phyloP scores from a whole-genome alignment of 2,113 vertebrate genomes.

The Rhombomys opimus region DNA sequence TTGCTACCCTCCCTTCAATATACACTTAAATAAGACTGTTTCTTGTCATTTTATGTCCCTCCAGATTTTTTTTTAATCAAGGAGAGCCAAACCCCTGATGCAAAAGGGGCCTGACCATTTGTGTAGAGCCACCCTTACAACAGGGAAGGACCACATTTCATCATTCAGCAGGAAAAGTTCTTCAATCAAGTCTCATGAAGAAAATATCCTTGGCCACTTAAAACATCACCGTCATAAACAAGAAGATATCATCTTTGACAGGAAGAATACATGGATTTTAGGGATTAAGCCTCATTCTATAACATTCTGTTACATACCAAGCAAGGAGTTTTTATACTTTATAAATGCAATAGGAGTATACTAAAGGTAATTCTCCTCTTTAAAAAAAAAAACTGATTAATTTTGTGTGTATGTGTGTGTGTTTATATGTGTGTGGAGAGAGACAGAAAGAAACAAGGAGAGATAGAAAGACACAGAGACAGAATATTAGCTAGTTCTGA shows the following conservation, averaged over 20 bases:
- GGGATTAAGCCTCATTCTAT: background rate
- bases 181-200: background rate
- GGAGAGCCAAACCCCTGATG: too few relatives aligned
- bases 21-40: too few relatives aligned
- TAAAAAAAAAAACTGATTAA: background rate
- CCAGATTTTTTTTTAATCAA: too few relatives aligned
- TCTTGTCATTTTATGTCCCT: background rate
- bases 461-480: background rate
- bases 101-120: too few relatives aligned
- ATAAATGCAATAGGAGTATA: background rate
- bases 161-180: background rate
- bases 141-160: background rate
- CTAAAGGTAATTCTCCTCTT: background rate
- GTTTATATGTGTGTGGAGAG: background rate
- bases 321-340: background rate
- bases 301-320: background rate
- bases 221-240: background rate
- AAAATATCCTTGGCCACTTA: background rate
- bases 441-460: background rate
- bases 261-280: background rate
- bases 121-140: background rate
- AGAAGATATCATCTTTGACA: background rate
- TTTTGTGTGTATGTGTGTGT: background rate
- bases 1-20: too few relatives aligned
- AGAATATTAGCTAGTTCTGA: background rate